Percentiles rank a stretch among this genome's conserved stretches.
Evolutionary conservation across 2,113 vertebrate species (phyloP).

Genomic region (Aphelocoma coerulescens): DNA sequence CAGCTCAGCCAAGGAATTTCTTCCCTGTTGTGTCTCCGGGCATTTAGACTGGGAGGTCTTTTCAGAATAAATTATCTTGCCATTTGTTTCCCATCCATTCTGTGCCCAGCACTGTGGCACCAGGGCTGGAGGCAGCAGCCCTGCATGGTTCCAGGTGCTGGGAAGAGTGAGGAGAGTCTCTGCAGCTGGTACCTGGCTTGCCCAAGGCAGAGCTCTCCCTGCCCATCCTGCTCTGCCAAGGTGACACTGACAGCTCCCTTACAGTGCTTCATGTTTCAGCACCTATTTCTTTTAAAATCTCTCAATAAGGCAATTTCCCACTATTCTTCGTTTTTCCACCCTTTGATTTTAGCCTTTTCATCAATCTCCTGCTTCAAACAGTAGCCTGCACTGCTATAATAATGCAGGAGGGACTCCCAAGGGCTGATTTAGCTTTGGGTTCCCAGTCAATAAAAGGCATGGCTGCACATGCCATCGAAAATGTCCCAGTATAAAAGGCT

Average conservation of each 20-base stretch:
- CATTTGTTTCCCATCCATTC: conserved; percentile 7
- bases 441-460: neutral
- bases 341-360: neutral
- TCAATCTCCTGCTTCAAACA: neutral
- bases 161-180: neutral
- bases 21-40: neutral
- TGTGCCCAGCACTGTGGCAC: conserved; percentile 3
- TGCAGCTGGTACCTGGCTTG: neutral
- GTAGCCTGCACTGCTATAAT: neutral
- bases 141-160: neutral
- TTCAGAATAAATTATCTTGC: conserved; percentile 7
- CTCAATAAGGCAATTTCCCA: neutral
- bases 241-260: neutral
- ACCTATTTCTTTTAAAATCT: neutral
- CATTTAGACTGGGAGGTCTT: conserved; percentile 40
- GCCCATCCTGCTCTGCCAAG: neutral
- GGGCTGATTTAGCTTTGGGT: neutral
- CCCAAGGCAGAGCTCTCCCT: neutral
- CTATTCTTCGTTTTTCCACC: neutral
- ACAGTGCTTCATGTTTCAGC: accelerated
- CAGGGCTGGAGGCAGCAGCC: neutral
- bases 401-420: neutral
- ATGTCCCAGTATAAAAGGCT: neutral
- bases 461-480: neutral
- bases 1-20: conserved; percentile 40